Conservation (phyloP, 2,113 vertebrate species). For the Madoqua kirkii region DNA sequence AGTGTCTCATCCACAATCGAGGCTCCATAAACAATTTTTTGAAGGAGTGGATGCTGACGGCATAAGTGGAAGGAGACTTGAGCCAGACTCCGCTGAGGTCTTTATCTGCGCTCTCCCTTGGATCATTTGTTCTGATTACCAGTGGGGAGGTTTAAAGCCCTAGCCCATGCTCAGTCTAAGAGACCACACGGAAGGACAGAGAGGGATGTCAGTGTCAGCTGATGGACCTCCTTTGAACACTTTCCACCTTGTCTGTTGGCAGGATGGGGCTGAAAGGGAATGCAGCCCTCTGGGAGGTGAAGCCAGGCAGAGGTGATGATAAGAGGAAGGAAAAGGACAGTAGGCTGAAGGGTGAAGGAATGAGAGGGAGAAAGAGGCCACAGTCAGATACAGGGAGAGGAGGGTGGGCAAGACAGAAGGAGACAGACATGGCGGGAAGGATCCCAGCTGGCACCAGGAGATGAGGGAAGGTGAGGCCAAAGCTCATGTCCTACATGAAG, state of each 20-base stretch:
- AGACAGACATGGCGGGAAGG: not conserved
- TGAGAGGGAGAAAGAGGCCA: too few relatives aligned
- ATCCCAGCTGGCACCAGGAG: rapidly evolving
- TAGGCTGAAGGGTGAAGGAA: too few relatives aligned
- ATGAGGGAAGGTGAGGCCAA: not conserved
- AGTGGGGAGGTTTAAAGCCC: not conserved
- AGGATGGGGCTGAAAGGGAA: too few relatives aligned
- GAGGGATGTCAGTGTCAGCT: too few relatives aligned
- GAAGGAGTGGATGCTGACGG: not conserved
- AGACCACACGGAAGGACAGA: not conserved
- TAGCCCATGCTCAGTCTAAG: not conserved
- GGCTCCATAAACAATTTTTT: not conserved
- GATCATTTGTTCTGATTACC: not conserved
- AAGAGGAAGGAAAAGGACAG: not conserved
- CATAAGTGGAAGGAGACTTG: not conserved
- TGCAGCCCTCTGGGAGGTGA: not conserved
- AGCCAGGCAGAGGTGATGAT: not conserved
- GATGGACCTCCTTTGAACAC: not conserved
- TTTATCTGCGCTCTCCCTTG: not conserved
- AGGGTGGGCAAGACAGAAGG: rapidly evolving
- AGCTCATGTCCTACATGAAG: rapidly evolving
- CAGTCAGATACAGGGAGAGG: rapidly evolving
- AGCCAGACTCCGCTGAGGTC: not conserved
- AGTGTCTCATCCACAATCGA: rapidly evolving
- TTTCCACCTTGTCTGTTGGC: rapidly evolving